Conservation (phyloP, 2,888 invertebrate genomes). For the Molorchus minor region DNA sequence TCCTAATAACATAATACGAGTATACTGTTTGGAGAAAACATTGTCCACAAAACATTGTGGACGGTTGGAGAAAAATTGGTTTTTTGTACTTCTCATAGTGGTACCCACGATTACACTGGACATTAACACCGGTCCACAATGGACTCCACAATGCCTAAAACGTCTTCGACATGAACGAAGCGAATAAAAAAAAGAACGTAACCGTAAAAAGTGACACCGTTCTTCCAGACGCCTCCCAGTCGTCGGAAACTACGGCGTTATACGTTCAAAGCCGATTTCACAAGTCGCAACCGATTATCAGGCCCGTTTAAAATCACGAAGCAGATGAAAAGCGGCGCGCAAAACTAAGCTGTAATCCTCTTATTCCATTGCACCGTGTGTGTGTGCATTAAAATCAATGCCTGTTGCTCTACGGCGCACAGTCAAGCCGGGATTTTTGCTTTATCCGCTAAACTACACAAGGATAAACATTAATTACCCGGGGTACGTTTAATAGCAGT, state of each 20-base stretch:
- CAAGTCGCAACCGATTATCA: constrained; percentile 40
- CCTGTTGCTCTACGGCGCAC: constrained; percentile 19
- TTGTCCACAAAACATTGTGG: too few relatives aligned
- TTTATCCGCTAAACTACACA: constrained; percentile 23
- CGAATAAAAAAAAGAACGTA: too few relatives aligned
- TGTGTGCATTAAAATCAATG: constrained; percentile 26
- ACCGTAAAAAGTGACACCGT: too few relatives aligned
- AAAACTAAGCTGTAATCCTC: constrained; percentile 34
- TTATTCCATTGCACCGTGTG: constrained; percentile 33
- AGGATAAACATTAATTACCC: constrained; percentile 23
- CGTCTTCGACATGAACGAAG: too few relatives aligned
- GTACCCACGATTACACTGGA: too few relatives aligned
- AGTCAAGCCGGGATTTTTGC: constrained; percentile 19
- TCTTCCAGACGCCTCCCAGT: constrained; percentile 9
- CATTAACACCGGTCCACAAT: too few relatives aligned
- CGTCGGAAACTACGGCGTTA: constrained; percentile 16
- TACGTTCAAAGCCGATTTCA: constrained; percentile 37
- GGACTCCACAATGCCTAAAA: too few relatives aligned
- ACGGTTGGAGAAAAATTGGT: too few relatives aligned
- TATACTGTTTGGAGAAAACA: too few relatives aligned
- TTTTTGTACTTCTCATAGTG: too few relatives aligned
- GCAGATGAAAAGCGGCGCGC: constrained; percentile 30
- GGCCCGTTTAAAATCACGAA: constrained; percentile 32
- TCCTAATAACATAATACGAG: too few relatives aligned
- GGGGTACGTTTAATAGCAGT: constrained; percentile 16